phyloP scores from a whole-genome alignment of 2,797 vertebrate species.

The Spinibarbus caldwelli region DNA sequence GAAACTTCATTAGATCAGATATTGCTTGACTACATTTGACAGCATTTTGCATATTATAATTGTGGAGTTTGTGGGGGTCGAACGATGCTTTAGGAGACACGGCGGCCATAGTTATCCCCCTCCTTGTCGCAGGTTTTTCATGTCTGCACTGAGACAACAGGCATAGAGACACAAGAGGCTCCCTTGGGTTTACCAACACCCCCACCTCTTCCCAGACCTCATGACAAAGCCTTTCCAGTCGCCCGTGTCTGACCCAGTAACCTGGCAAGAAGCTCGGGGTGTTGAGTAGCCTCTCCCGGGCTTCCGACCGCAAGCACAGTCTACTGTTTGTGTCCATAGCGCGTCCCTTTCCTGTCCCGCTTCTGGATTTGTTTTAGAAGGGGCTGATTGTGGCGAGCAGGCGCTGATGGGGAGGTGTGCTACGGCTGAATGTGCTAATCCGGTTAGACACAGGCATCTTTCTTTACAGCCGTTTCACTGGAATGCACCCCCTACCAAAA shows the following conservation, averaged over 20 bases:
- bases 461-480: constrained; percentile 65
- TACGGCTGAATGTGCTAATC: constrained; percentile 68
- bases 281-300: constrained; percentile 68
- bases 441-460: constrained; percentile 69
- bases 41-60: constrained; percentile 33
- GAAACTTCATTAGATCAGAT: constrained; percentile 32
- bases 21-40: not conserved
- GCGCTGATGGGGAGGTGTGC: constrained; percentile 61
- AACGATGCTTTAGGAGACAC: constrained; percentile 46
- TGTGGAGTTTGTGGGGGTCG: constrained; percentile 45
- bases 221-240: constrained; percentile 79
- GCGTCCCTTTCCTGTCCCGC: constrained; percentile 74
- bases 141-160: constrained; percentile 75
- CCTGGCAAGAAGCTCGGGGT: constrained; percentile 76
- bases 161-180: constrained; percentile 67
- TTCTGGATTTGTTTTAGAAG: constrained; percentile 74
- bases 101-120: constrained; percentile 54
- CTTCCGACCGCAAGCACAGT: constrained; percentile 60
- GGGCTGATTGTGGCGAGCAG: constrained; percentile 66
- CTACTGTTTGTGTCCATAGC: constrained; percentile 68
- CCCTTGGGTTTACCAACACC: constrained; percentile 71
- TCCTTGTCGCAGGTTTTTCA: constrained; percentile 69
- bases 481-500: constrained; percentile 61
- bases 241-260: constrained; percentile 81
- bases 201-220: constrained; percentile 61